These are phyloP conservation scores for Phymatocera aterrima DNA, from an alignment of 2,888 invertebrate genomes.

Conservation along the genomic window DNA sequence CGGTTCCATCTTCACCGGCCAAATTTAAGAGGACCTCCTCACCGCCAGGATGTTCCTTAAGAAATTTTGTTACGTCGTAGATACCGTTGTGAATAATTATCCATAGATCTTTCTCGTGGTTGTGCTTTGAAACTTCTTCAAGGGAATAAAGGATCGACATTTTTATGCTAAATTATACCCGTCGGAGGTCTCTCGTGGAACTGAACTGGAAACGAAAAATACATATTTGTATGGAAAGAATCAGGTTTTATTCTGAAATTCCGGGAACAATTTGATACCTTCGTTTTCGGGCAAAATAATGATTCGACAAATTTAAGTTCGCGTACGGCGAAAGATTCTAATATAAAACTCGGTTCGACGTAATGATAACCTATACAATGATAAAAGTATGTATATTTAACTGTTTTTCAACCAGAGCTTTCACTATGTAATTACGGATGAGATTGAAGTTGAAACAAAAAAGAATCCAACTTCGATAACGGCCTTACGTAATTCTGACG, in stretches of 20 bases:
- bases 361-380: background rate
- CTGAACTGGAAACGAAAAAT: background rate
- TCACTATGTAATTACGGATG: background rate
- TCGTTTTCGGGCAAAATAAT: too few species aligned
- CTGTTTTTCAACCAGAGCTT: background rate
- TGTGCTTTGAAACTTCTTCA: conserved; percentile 76
- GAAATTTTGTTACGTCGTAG: conserved; percentile 79
- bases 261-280: background rate
- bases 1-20: conserved; percentile 79
- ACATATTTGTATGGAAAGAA: background rate
- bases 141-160: conserved; percentile 63
- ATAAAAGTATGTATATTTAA: background rate
- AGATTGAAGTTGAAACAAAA: background rate
- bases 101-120: conserved; percentile 75
- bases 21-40: conserved; percentile 79
- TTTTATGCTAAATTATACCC: conserved; percentile 8
- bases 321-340: too few species aligned
- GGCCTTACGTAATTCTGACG: conserved; percentile 12
- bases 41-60: conserved; percentile 79
- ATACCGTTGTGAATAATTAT: conserved; percentile 78
- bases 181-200: background rate
- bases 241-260: background rate
- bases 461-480: background rate
- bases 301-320: too few species aligned
- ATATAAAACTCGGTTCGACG: background rate